phyloP scores from a whole-genome alignment of 2,888 invertebrate genomes.

The Caenorhabditis macrosperma region DNA sequence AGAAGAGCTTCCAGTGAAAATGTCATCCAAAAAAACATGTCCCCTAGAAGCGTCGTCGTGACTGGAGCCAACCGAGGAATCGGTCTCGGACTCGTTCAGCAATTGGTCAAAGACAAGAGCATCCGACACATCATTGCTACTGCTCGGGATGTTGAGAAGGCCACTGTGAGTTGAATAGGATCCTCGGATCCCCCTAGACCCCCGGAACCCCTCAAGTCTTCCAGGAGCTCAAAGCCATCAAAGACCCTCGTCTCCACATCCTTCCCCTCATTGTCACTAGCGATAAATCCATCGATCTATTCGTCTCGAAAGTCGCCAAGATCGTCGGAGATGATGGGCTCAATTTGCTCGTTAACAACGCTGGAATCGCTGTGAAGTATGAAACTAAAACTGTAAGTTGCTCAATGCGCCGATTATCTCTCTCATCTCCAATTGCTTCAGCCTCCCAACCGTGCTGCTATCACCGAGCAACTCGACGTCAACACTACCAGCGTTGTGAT shows the following conservation, averaged over 20 bases:
- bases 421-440: no score
- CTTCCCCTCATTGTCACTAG: neutral
- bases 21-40: slow-evolving; percentile 9
- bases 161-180: slow-evolving; percentile 42
- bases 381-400: neutral
- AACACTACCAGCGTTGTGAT: slow-evolving; percentile 22
- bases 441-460: neutral
- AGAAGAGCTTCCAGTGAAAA: no score
- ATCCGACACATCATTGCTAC: slow-evolving; percentile 88
- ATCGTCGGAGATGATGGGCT: slow-evolving; percentile 43
- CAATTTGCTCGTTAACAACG: slow-evolving; percentile 7
- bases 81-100: slow-evolving; percentile 89
- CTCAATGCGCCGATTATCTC: neutral
- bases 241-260: neutral
- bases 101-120: slow-evolving; percentile 81
- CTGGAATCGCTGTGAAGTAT: neutral
- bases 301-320: neutral
- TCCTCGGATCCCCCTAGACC: neutral
- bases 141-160: slow-evolving; percentile 86
- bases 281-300: neutral
- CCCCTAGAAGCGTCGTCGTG: slow-evolving; percentile 84
- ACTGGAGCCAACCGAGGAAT: slow-evolving; percentile 93
- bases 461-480: slow-evolving; percentile 25
- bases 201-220: neutral
- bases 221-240: neutral